Evolutionary conservation across 2,113 vertebrate species (phyloP), one percentile per base, ranked within the genome.

Genomic region (Saguinus imperator): DNA sequence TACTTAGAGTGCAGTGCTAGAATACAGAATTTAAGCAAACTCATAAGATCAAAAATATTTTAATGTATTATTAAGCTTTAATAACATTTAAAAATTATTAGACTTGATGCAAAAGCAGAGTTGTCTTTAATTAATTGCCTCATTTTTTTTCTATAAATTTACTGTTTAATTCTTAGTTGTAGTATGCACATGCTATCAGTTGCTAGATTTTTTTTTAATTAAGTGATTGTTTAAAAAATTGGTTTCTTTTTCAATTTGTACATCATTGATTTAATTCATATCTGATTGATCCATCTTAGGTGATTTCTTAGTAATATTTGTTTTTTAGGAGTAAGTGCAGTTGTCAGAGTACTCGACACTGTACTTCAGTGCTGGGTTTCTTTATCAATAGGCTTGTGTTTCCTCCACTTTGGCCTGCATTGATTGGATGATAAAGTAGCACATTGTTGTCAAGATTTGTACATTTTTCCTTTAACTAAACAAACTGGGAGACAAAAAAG

Each of bases 1-100:
- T 88, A 48, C 64, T 87, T 83, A 91, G 10, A 93, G 13, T 82
- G 48, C 21, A 85, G 32, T 83, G 45, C 14, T 86, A 75, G 55
- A 61, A 57, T 45, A 57, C 0, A 92, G 37, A 85, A 88, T 88
- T 92, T 52, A 95, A 89, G 37, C 14, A 82, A 94, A 87, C 25
- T 48, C 94, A 35, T 96, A 58, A 75, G 82, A 88, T 85, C 6
- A 92, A 85, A 70, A 14, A 35, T 87, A 64, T 79, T 96, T 87
- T 93, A 89, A 79, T n/a, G 23, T 14, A 55, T 17, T 72, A 50
- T 66, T 80, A 94, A 20, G 20, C 48, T 75, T 73, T 48, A 91
- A 6, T 32, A 25, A 50, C 12, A 89, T 94, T 92, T 32, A 70
- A 79, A 85, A 84, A 83, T 89, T 32, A 81, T 92, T 72, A 35